Conservation (phyloP, 2,113 vertebrate genomes). For the Oreochromis spilurus region DNA sequence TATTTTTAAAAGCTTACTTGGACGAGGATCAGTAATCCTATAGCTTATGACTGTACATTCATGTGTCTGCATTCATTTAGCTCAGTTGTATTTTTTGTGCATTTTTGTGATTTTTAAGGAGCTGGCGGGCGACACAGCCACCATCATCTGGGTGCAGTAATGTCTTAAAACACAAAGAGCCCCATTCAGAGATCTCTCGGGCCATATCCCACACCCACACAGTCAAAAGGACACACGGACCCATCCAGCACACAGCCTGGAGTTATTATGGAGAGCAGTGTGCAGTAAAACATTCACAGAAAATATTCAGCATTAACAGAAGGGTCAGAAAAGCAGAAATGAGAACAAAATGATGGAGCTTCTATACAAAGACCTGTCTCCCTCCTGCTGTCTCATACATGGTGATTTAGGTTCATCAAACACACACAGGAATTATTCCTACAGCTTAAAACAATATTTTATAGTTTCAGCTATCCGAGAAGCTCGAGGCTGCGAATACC, state of each 20-base stretch:
- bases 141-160: conserved; percentile 16
- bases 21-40: fast-evolving
- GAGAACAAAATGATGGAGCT: neutral
- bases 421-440: neutral
- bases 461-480: neutral
- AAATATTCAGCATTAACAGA: neutral
- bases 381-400: neutral
- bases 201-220: conserved; percentile 38
- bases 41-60: neutral
- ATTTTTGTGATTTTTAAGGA: neutral
- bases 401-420: neutral
- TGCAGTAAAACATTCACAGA: conserved; percentile 21
- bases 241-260: conserved; percentile 48
- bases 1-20: neutral
- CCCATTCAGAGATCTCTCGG: conserved; percentile 41
- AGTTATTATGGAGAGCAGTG: conserved; percentile 30
- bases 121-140: conserved; percentile 1
- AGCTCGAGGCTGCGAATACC: neutral
- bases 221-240: conserved; percentile 32
- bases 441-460: conserved; percentile 34
- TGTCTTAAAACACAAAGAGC: conserved; percentile 50
- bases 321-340: neutral
- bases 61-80: neutral
- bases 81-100: neutral
- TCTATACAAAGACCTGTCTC: neutral